phyloP scores from a whole-genome alignment of 2,888 invertebrate species.

The Folsomia candida region DNA sequence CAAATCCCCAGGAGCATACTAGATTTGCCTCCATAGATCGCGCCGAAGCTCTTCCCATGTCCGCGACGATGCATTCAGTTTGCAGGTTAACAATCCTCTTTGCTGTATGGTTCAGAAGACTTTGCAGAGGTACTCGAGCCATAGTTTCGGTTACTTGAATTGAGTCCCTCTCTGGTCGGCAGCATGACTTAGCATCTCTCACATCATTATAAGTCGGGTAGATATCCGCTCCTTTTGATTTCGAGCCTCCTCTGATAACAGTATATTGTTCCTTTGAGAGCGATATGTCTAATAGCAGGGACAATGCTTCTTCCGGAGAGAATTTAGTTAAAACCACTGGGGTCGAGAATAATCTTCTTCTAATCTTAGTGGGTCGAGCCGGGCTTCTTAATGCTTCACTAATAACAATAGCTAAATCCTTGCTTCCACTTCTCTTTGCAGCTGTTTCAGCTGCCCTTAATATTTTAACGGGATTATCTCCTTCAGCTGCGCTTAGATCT shows the following conservation, averaged over 20 bases:
- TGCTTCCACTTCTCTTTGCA: too few species aligned
- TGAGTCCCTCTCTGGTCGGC: background rate
- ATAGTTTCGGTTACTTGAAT: background rate
- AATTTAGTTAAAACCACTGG: too few species aligned
- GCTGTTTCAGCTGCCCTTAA: too few species aligned
- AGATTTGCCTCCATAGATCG: background rate
- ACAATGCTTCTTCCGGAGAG: constrained; percentile 9
- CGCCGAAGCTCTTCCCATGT: background rate
- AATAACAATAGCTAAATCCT: too few species aligned
- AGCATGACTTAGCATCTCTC: background rate
- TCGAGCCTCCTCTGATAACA: background rate
- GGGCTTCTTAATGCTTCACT: too few species aligned
- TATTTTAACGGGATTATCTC: too few species aligned
- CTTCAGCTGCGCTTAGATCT: too few species aligned
- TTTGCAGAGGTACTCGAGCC: constrained; percentile 5
- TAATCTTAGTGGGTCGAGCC: too few species aligned
- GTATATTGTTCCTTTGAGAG: background rate
- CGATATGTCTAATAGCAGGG: background rate
- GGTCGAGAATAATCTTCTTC: too few species aligned
- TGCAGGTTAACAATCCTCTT: constrained; percentile 11
- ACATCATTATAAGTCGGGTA: constrained; percentile 18
- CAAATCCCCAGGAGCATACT: background rate
- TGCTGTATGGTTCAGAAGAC: constrained; percentile 16
- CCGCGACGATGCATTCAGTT: background rate
- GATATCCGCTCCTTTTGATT: background rate